These are phyloP conservation scores for Mycalesis mineus DNA, from an alignment of 2,888 invertebrate genomes.

Conservation along the genomic window DNA sequence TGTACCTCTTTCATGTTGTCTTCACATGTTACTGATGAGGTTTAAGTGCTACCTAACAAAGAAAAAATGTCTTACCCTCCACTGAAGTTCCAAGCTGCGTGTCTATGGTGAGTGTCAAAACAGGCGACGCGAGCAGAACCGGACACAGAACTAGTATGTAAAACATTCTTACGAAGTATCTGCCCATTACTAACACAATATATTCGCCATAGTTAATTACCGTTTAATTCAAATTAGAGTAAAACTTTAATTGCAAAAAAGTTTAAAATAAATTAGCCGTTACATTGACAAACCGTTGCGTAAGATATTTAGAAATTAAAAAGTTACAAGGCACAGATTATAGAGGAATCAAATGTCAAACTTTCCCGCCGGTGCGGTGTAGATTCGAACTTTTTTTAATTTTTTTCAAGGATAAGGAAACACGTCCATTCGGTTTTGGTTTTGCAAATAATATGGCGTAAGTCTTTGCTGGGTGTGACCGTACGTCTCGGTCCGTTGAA, in stretches of 20 bases:
- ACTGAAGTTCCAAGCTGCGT: constrained; percentile 67
- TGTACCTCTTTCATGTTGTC: too few relatives aligned
- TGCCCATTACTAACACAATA: constrained; percentile 23
- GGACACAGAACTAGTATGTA: constrained; percentile 58
- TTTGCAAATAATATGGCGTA: constrained; percentile 68
- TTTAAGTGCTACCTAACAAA: neutral
- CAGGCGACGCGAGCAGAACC: constrained; percentile 57
- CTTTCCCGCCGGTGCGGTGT: constrained; percentile 32
- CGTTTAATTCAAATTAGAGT: constrained; percentile 19
- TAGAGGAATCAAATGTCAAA: constrained; percentile 31
- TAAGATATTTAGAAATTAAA: constrained; percentile 16
- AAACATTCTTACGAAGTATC: constrained; percentile 55
- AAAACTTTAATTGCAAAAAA: constrained; percentile 9
- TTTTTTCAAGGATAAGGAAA: constrained; percentile 37
- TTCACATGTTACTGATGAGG: too few relatives aligned
- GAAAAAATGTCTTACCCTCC: constrained; percentile 54
- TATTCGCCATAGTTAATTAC: constrained; percentile 13
- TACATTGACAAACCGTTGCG: constrained; percentile 9
- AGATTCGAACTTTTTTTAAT: constrained; percentile 34
- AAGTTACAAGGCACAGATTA: constrained; percentile 21
- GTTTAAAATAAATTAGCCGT: constrained; percentile 10
- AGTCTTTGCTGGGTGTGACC: constrained; percentile 62
- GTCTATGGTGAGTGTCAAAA: constrained; percentile 66
- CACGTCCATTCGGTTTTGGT: constrained; percentile 58
- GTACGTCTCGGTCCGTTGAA: constrained; percentile 46